Percentiles rank a stretch among this genome's conserved stretches.
Evolutionary conservation across 2,888 invertebrate genomes (phyloP).

Genomic region (Carpatolechia fugitivella): DNA sequence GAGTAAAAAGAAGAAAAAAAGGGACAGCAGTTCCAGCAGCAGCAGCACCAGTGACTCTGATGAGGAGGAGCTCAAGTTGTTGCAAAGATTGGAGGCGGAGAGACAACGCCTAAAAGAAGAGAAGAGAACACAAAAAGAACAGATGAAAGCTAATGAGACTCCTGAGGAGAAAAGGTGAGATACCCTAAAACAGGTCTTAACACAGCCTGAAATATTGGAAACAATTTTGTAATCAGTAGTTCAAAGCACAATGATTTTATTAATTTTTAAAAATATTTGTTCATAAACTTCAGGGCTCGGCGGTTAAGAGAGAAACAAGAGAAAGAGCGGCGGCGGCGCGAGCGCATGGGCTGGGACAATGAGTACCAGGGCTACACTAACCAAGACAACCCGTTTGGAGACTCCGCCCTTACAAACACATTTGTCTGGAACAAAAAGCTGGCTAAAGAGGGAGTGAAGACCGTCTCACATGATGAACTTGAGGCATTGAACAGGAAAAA

Average conservation of each 20-base stretch:
- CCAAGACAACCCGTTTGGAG: conserved; percentile 99
- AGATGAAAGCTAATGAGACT: conserved; percentile 93
- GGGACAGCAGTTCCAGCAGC: conserved; percentile 44
- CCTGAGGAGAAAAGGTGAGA: conserved; percentile 96
- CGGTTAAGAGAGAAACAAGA: conserved; percentile 94
- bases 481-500: conserved; percentile 91
- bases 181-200: too few relatives aligned
- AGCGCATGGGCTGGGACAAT: conserved; percentile 98
- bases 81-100: conserved; percentile 87
- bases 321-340: conserved; percentile 92
- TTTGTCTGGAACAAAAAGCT: conserved; percentile 99
- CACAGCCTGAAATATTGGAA: too few relatives aligned
- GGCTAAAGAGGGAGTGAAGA: conserved; percentile 93
- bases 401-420: conserved; percentile 94
- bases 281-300: conserved; percentile 75
- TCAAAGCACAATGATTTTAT: too few relatives aligned
- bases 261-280: too few relatives aligned
- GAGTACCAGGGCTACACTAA: conserved; percentile 98
- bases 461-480: conserved; percentile 87
- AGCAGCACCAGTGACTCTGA: conserved; percentile 65
- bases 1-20: conserved; percentile 52
- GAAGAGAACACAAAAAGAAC: conserved; percentile 84
- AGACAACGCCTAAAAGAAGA: conserved; percentile 82
- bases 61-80: conserved; percentile 80
- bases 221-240: too few relatives aligned